phyloP scores from a whole-genome alignment of 1,140 invertebrate species.

The Ruditapes philippinarum region DNA sequence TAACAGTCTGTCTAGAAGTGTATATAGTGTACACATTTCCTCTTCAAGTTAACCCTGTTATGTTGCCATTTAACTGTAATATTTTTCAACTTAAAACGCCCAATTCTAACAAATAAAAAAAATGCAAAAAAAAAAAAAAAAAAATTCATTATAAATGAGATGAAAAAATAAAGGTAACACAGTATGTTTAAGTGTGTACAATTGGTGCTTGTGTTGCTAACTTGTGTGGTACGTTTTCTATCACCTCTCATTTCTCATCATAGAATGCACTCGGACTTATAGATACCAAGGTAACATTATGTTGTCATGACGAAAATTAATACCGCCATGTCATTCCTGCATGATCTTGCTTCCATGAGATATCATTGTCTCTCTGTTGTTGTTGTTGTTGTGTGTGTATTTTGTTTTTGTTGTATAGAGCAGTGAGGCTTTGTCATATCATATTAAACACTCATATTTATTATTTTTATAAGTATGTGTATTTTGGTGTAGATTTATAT shows the following conservation, averaged over 20 bases:
- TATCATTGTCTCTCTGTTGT: not conserved
- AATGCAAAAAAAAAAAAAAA: no score
- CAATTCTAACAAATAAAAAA: no score
- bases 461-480: not conserved
- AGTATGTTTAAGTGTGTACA: no score
- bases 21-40: no score
- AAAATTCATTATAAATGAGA: no score
- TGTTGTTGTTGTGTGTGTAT: not conserved
- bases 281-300: constrained; percentile 56
- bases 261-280: constrained; percentile 62
- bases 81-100: no score
- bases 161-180: no score
- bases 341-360: no score
- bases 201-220: not conserved
- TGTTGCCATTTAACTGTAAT: no score
- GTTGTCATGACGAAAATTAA: not conserved
- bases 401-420: not conserved
- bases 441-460: not conserved
- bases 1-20: no score
- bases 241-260: constrained; percentile 28
- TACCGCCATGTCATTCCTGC: no score
- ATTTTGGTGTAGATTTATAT: not conserved
- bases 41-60: no score
- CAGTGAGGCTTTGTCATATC: not conserved
- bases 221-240: not conserved